Evolutionary conservation across 2,113 vertebrate genomes (phyloP), one percentile per base, ranked within the genome.

Genomic region (Sciurus niger): DNA sequence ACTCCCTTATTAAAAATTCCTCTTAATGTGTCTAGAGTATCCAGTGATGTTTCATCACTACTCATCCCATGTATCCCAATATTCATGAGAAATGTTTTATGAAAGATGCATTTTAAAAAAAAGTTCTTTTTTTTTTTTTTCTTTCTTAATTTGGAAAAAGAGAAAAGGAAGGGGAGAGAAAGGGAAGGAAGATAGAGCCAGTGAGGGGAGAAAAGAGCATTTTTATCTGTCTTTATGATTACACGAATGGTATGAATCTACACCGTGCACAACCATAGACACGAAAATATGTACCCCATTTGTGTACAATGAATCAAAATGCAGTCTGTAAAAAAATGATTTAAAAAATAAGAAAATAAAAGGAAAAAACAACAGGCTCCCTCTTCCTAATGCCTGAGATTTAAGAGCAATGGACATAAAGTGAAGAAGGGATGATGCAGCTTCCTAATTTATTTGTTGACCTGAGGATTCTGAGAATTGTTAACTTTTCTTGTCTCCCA

Each of bases 391-490:
- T 28, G 24, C 9, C 60, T 63, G 22, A 63, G 22, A 28, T 63
- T 24, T 63, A 28, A 4, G 24, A 63, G 16, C 60, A 87, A 32
- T 22, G 10, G 18, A 3, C 28, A 34, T 63, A 6, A 55, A 76
- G 0, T 68, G 9, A 1, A 87, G 28, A 74, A 22, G 6, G 1
- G 2, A 65, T 53, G 13, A 40, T 20, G 3, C 12, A 3, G 3
- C 11, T 89, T 84, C 24, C 43, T 85, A 48, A 89, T 78, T 78
- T 58, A 76, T 51, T 79, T 84, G 46, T 65, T 40, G 53, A 65
- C 78, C 48, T 24, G 14, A 70, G n/a, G 28, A 22, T 12, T 58
- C 48, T 18, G 16, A 53, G n/a, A 22, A 22, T 16, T 67, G 18
- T 28, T 77, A 22, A 51, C 8, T 74, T 67, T 70, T 92, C 67